Evolutionary conservation across 2,797 vertebrate genomes (phyloP), one percentile per base, ranked within the genome.

Genomic region (Melanotaenia parkinsoni): DNA sequence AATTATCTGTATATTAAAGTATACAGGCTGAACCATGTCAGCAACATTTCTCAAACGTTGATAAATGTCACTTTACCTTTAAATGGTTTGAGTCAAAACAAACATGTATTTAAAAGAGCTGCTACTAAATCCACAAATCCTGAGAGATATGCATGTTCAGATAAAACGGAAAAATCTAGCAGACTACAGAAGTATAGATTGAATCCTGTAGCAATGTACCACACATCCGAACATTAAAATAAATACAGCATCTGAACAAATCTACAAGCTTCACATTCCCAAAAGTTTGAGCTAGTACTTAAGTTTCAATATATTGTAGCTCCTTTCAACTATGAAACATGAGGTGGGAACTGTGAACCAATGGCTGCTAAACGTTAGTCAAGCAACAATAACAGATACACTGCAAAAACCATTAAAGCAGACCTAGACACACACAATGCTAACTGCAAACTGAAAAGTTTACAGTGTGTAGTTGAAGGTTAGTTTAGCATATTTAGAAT

Each of bases 1-100:
- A 24, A 33, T 57, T 61, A n/a, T 38, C 26, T 3, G 18, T 32
- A 56, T 3, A 57, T 56, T 47, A 59, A 59, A 67, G 60, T 50
- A 67, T 12, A 70, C 1, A 16, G 14, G 22, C 35, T 53, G 9
- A n/a, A 51, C 38, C 22, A 20, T n/a, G 6, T 70, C 62, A 37
- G 51, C 13, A 58, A 24, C 45, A 28, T 51, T 64, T 54, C 67
- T 30, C 13, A 69, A 28, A 54, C 53, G 47, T 40, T 33, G 45
- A 60, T 33, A 33, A 33, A 33, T 33, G 32, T 33, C 32, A 5
- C 14, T 43, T 43, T 16, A 16, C 4, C 40, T 43, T 16, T 5
- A 43, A 43, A 14, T 43, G 40, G 13, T 43, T 43, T 5, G 38
- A 3, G 3, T 43, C 5, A 43, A 43, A 43, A 43, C 38, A 40